Evolutionary conservation across 1,140 invertebrate species (phyloP).

Genomic region (Drosophila repletoides): DNA sequence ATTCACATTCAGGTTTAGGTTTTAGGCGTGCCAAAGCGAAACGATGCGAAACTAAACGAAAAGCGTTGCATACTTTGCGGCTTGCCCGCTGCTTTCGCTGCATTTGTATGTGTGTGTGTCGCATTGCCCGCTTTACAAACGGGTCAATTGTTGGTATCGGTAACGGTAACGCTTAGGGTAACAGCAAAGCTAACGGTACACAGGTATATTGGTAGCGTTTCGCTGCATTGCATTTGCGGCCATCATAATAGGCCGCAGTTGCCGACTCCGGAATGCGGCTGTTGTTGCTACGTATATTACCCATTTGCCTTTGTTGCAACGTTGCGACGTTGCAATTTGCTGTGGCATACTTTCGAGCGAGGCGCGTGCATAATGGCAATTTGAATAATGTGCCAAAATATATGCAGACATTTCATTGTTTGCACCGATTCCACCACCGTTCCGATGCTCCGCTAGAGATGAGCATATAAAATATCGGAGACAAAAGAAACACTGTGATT

Average conservation of each 20-base stretch:
- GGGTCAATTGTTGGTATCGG: conserved; percentile 9
- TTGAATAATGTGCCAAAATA: conserved; percentile 79
- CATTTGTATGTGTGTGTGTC: too few species aligned
- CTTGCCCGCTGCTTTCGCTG: background rate
- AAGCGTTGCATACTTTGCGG: conserved; percentile 38
- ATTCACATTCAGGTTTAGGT: too few species aligned
- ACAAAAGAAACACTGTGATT: too few species aligned
- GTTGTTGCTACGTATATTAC: conserved; percentile 35
- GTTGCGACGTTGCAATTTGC: conserved; percentile 30
- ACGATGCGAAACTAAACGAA: conserved; percentile 27
- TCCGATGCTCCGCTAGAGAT: too few species aligned
- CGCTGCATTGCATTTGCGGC: conserved; percentile 71
- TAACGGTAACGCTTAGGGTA: too few species aligned
- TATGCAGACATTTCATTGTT: conserved; percentile 76
- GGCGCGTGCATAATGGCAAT: conserved; percentile 76
- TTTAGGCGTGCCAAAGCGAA: conserved; percentile 14
- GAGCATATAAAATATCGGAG: too few species aligned
- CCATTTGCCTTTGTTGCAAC: background rate
- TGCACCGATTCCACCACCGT: background rate
- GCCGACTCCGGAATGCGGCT: background rate
- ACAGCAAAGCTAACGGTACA: too few species aligned
- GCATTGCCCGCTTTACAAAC: conserved; percentile 32
- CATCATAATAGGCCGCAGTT: conserved; percentile 41
- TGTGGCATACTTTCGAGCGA: conserved; percentile 46
- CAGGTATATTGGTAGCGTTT: too few species aligned